Base-by-base conservation (phyloP, 2,797 vertebrate species). In the Glossophaga mutica region DNA sequence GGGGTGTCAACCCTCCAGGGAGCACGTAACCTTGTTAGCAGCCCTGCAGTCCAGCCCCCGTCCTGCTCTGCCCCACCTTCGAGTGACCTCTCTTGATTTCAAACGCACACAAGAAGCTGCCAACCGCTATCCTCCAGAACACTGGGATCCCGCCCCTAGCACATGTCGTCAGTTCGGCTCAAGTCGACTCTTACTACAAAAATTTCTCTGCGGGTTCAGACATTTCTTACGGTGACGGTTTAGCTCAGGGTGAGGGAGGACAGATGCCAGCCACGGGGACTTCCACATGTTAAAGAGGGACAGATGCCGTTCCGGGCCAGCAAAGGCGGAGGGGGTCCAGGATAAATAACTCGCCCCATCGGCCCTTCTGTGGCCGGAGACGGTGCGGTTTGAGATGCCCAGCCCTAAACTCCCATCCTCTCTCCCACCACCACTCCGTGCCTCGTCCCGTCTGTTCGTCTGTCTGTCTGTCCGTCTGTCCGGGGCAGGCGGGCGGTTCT, bases 261-360 rank as follows among this genome's bases (percentile, higher is more conserved):
- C 21, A n/a, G 46, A 24, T 22, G 24, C 42, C 21, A 12, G 78
- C 21, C 34, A 10, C 1, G 0, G 9, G 42, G 70, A 9, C 42
- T 32, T 12, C 2, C 3, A 1, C 34, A 19, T 3, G 1, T 11
- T 8, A 22, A 18, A 12, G 15, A 68, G 34, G 21, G n/a, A 44
- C 29, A 19, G 39, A 12, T 1, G 21, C 26, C 11, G 8, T 10
- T 1, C 11, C 0, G 1, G 85, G 18, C 3, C 9, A 29, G 37
- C 52, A 6, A 16, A 46, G 68, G 46, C 0, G 3, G 15, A 22
- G 44, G 50, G 59, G 16, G 2, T 29, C 44, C 65, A 2, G 74
- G 62, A 4, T 0, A 8, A n/a, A 19, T 6, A 24, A 16, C 74
- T 9, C 0, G 2, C 65, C 82, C 67, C 73, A 4, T 8, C 65